A percentile compares a stretch with the other conserved stretches of the same genome.
phyloP scores from a whole-genome alignment of 1,140 invertebrate species.

The Hetaerina americana region DNA sequence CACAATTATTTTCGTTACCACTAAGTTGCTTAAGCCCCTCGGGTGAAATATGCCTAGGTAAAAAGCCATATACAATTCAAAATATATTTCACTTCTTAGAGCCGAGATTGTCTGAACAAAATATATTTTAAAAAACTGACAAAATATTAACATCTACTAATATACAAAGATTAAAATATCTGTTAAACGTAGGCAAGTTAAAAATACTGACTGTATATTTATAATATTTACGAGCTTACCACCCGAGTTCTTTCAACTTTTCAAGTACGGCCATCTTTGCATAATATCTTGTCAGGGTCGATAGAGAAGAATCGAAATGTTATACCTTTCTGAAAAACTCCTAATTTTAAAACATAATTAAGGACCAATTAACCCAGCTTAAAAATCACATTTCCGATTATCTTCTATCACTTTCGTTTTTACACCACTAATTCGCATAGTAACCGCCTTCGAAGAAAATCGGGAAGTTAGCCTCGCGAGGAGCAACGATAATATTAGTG shows the following conservation, averaged over 20 bases:
- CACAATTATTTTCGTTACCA: conserved; percentile 46
- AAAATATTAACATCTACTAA: background rate
- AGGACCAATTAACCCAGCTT: too few species aligned
- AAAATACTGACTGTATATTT: background rate
- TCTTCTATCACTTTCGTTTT: too few species aligned
- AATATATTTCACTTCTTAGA: background rate
- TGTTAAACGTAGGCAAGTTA: background rate
- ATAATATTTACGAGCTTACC: background rate
- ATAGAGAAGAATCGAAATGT: background rate
- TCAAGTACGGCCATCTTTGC: conserved; percentile 8
- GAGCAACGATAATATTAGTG: too few species aligned
- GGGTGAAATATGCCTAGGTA: conserved; percentile 50
- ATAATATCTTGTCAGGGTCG: background rate
- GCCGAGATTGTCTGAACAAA: background rate
- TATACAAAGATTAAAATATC: background rate
- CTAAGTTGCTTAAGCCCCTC: conserved; percentile 49
- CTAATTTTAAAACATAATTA: too few species aligned
- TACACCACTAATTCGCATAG: too few species aligned
- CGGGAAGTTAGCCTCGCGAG: too few species aligned
- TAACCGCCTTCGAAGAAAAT: too few species aligned
- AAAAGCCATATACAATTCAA: conserved; percentile 11
- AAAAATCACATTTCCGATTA: too few species aligned
- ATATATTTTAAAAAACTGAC: background rate
- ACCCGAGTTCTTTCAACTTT: conserved; percentile 3
- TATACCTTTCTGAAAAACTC: too few species aligned